A percentile compares a stretch with the other conserved stretches of the same genome.
Evolutionary conservation across 2,888 invertebrate species (phyloP).

Genomic region (Proisotoma minuta): DNA sequence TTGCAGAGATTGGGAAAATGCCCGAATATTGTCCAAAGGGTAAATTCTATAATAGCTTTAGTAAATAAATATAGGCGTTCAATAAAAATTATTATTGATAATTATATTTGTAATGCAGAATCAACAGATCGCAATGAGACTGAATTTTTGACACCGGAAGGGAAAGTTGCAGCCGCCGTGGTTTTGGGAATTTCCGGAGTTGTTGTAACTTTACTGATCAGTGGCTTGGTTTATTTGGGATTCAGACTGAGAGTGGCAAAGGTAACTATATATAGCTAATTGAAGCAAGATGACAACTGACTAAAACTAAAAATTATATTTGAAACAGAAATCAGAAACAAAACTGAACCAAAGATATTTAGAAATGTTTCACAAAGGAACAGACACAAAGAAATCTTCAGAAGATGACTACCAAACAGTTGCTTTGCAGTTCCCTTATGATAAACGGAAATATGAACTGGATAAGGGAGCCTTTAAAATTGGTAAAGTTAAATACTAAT

Average conservation of each 20-base stretch:
- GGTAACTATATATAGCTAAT: not conserved
- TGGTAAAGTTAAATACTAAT: too few species aligned
- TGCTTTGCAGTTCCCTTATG: conserved; percentile 2
- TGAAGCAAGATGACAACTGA: too few species aligned
- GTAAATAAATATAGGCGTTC: too few species aligned
- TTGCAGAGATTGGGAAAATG: too few species aligned
- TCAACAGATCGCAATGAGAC: too few species aligned
- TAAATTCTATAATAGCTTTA: too few species aligned
- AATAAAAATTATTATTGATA: too few species aligned
- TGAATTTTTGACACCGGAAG: too few species aligned
- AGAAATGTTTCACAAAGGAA: conserved; percentile 5
- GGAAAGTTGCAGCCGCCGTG: too few species aligned
- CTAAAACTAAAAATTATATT: not conserved
- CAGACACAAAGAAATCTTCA: too few species aligned
- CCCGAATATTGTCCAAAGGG: too few species aligned
- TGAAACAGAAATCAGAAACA: not conserved
- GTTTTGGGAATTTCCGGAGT: not conserved
- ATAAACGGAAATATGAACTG: conserved; percentile 7
- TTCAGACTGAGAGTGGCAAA: not conserved
- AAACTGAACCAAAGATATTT: not conserved
- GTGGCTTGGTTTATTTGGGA: not conserved
- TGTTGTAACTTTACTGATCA: not conserved
- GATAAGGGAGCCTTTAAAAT: not conserved
- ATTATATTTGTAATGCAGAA: too few species aligned
- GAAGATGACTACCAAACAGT: not conserved